Evolutionary conservation across 2,797 vertebrate species (phyloP).

Genomic region (Amphiprion clarkii): DNA sequence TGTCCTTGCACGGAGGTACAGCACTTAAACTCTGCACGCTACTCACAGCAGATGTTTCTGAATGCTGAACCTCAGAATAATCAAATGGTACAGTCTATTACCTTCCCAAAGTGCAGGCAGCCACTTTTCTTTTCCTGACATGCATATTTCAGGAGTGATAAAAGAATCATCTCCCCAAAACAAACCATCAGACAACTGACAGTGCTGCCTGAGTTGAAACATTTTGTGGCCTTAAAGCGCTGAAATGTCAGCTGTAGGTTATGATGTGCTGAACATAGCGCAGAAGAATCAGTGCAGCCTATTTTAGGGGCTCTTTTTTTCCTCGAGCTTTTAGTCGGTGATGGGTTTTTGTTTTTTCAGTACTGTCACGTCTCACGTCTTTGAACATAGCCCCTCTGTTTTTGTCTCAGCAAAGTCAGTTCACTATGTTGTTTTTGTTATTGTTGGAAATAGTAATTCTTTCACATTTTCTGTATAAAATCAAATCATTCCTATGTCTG

Average conservation of each 20-base stretch:
- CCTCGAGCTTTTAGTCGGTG: slow-evolving; percentile 18
- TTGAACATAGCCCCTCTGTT: slow-evolving; percentile 4
- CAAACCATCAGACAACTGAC: slow-evolving; percentile 51
- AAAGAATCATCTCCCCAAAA: slow-evolving; percentile 71
- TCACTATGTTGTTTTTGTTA: slow-evolving; percentile 7
- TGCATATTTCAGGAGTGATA: slow-evolving; percentile 78
- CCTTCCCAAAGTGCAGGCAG: slow-evolving; percentile 66
- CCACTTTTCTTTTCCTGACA: slow-evolving; percentile 56
- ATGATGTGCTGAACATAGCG: slow-evolving; percentile 36
- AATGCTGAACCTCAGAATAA: slow-evolving; percentile 60
- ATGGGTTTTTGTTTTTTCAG: neutral
- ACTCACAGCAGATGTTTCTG: slow-evolving; percentile 28
- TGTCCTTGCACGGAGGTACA: slow-evolving; percentile 94
- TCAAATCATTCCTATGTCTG: neutral
- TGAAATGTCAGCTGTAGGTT: slow-evolving; percentile 57
- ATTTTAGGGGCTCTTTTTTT: slow-evolving; percentile 30
- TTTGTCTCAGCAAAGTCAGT: slow-evolving; percentile 11
- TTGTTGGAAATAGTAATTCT: neutral
- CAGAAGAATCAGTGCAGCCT: slow-evolving; percentile 30
- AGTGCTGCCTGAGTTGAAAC: slow-evolving; percentile 34
- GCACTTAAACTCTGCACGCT: slow-evolving; percentile 38
- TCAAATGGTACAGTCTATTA: slow-evolving; percentile 52
- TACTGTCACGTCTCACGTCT: slow-evolving; percentile 13
- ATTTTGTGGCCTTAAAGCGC: slow-evolving; percentile 43
- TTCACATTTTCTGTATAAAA: slow-evolving; percentile 1